Evolutionary conservation across 1,140 invertebrate genomes (phyloP), one percentile per base, ranked within the genome.

Genomic region (Heliconius hewitsoni): DNA sequence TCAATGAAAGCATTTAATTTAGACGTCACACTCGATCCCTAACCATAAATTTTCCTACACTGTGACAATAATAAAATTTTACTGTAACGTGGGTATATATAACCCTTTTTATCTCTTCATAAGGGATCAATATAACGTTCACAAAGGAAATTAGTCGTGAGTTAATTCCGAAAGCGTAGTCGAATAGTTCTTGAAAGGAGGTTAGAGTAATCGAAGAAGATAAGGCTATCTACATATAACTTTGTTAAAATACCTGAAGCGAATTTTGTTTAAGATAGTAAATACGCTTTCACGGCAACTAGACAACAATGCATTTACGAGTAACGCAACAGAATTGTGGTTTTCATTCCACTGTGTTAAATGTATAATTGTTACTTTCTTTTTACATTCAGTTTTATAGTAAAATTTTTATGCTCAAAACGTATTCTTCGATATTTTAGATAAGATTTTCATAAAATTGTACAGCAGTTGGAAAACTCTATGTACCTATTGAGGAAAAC

Each of bases 161-260:
- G 55, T 60, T 60, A 60, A 60, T 60, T 60, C n/a, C 19, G n/a
- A 60, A 60, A 60, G 55, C n/a, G 55, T 60, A 60, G 19, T 11
- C 11, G 60, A 66, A 23, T 75, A 66, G 39, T 75, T 75, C 23
- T 75, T 39, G 55, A 60, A 60, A 39, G 19, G 16, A 50, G 37
- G 50, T 39, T 30, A 50, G 73, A 42, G 74, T 42, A 66, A 75
- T 75, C 74, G 30, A 75, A 42, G 39, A 23, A 75, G 74, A 75
- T 75, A 75, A 75, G 52, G 39, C n/a, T 66, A 23, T 39, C 23
- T 46, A 46, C 42, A 66, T 66, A 66, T 66, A 66, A 66, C 13
- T 66, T 66, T 18, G 27, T 66, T 66, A 27, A 30, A 30, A 66
- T 66, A 66, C 60, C 60, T 66, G 23, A 30, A 27, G 60, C 3